Percentiles rank a stretch among this genome's conserved stretches.
Evolutionary conservation across 2,113 vertebrate species (phyloP).

Genomic region (Apteryx mantelli): DNA sequence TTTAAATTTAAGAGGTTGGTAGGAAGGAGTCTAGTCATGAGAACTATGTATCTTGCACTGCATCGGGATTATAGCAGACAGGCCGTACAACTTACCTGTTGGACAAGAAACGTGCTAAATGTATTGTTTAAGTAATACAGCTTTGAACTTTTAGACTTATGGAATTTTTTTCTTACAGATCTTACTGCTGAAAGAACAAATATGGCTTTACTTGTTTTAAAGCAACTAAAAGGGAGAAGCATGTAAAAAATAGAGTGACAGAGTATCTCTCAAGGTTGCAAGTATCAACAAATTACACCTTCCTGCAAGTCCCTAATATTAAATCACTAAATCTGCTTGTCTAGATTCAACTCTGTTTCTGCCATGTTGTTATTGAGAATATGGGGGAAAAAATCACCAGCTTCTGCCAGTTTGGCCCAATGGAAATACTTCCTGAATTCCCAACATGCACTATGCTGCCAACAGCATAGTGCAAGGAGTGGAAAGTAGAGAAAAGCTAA

Average conservation of each 20-base stretch:
- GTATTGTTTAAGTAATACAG: background rate
- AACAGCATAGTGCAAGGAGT: background rate
- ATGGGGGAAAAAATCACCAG: rapidly evolving
- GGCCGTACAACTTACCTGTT: background rate
- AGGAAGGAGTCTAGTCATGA: conserved; percentile 10
- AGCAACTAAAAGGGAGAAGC: background rate
- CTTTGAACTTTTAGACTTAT: background rate
- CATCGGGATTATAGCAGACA: background rate
- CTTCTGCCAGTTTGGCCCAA: background rate
- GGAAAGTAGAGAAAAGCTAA: background rate
- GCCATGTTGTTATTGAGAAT: background rate
- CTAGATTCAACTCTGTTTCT: background rate
- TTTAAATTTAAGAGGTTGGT: background rate
- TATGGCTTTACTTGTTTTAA: background rate
- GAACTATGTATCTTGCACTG: background rate
- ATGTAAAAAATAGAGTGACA: background rate
- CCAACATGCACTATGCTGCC: background rate
- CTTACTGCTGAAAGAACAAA: background rate
- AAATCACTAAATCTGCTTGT: background rate
- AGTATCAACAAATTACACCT: background rate
- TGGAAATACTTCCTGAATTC: background rate
- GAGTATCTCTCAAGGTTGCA: background rate
- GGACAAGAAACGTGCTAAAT: background rate
- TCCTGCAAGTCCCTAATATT: background rate
- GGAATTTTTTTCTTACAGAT: background rate